phyloP scores from a whole-genome alignment of 2,888 invertebrate species.

The Noctua janthe region DNA sequence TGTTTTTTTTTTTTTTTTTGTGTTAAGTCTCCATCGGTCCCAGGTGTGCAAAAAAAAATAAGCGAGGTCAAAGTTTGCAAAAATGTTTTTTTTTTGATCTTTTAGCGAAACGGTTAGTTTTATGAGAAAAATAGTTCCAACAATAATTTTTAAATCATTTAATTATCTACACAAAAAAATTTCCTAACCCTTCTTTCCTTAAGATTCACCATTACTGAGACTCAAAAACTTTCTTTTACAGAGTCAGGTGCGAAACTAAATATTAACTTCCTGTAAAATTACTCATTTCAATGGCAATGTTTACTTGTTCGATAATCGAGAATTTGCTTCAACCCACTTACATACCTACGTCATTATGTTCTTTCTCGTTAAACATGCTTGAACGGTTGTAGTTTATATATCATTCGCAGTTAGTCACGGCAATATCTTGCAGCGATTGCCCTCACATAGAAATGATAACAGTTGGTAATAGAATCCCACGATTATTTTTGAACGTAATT shows the following conservation, averaged over 20 bases:
- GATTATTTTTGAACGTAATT: conserved; percentile 4
- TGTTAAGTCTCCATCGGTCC: too few species aligned
- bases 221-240: not conserved
- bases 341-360: conserved; percentile 8
- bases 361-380: conserved; percentile 6
- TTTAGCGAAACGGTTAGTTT: too few species aligned
- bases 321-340: conserved; percentile 7
- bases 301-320: not conserved
- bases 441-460: conserved; percentile 45
- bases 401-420: conserved; percentile 33
- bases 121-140: too few species aligned
- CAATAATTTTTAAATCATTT: too few species aligned
- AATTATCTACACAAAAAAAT: too few species aligned
- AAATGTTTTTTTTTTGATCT: too few species aligned
- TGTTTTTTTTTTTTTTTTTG: too few species aligned
- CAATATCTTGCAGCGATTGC: conserved; percentile 35
- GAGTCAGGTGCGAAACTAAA: not conserved
- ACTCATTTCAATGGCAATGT: conserved; percentile 2
- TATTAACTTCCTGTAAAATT: not conserved
- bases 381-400: conserved; percentile 16
- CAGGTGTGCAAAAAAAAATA: too few species aligned
- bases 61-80: too few species aligned
- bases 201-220: too few species aligned
- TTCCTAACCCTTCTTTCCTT: too few species aligned
- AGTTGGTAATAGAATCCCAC: conserved; percentile 9